Percentiles rank a stretch among this genome's conserved stretches.
Evolutionary conservation across 1,140 invertebrate species (phyloP).

Genomic region (Musca vetustissima): DNA sequence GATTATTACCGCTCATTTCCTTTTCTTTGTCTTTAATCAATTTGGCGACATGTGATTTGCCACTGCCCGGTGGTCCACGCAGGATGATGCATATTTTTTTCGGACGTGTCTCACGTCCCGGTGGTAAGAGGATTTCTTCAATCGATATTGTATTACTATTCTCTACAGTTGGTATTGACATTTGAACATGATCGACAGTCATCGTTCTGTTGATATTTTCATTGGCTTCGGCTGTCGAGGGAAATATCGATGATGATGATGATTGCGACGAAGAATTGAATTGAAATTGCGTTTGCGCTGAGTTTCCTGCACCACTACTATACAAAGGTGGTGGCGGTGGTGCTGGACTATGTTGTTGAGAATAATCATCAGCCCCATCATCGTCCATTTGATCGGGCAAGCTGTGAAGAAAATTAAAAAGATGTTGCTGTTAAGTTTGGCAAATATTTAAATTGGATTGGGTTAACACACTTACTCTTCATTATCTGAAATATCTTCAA

Average conservation of each 20-base stretch:
- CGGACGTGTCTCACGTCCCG: constrained; percentile 66
- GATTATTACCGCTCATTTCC: constrained; percentile 63
- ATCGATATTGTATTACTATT: constrained; percentile 64
- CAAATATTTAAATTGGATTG: background rate
- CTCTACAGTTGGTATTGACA: constrained; percentile 41
- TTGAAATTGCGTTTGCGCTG: no score
- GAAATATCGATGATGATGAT: constrained; percentile 30
- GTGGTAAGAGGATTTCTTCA: constrained; percentile 73
- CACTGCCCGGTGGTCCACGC: constrained; percentile 83
- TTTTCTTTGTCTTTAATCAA: constrained; percentile 73
- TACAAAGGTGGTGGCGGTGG: constrained; percentile 35
- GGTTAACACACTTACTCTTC: constrained; percentile 54
- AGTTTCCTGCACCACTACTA: background rate
- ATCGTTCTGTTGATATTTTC: constrained; percentile 27
- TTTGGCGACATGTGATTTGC: constrained; percentile 81
- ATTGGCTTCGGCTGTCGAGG: constrained; percentile 41
- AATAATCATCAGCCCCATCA: no score
- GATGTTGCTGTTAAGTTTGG: background rate
- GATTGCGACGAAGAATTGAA: background rate
- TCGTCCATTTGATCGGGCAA: no score
- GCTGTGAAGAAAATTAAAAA: background rate
- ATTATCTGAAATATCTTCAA: constrained; percentile 49
- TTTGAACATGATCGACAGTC: constrained; percentile 31
- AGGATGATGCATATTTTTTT: constrained; percentile 84
- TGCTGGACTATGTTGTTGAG: constrained; percentile 15